Conservation (phyloP, 2,797 vertebrate species). For the Catharus ustulatus region DNA sequence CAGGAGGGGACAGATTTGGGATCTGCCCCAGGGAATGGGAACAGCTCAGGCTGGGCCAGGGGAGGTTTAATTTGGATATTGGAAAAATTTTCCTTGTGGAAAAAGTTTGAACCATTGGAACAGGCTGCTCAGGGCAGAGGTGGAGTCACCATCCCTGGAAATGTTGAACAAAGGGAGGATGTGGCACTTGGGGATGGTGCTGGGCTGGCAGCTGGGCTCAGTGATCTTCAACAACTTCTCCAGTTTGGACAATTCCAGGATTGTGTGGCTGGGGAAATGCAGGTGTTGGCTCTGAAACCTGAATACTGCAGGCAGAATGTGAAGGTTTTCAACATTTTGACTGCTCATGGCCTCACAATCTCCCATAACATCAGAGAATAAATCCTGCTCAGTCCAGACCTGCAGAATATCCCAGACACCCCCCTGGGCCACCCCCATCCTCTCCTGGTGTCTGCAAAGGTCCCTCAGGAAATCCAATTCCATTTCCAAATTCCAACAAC, state of each 20-base stretch:
- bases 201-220: background rate
- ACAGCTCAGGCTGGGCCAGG: accelerated
- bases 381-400: background rate
- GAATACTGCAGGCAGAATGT: background rate
- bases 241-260: accelerated
- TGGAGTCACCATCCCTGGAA: background rate
- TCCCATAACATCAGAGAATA: background rate
- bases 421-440: background rate
- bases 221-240: background rate
- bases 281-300: background rate
- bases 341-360: background rate
- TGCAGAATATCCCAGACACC: background rate
- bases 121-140: background rate
- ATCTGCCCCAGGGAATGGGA: background rate
- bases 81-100: background rate
- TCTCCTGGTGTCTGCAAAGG: background rate
- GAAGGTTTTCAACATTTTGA: background rate
- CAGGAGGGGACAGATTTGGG: background rate
- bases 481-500: background rate
- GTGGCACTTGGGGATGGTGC: background rate
- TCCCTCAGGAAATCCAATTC: background rate
- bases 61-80: background rate
- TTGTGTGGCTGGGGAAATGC: background rate
- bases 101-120: background rate
- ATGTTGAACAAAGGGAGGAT: accelerated